Evolutionary conservation across 2,888 invertebrate species (phyloP).

Genomic region (Luperina nickerlii): DNA sequence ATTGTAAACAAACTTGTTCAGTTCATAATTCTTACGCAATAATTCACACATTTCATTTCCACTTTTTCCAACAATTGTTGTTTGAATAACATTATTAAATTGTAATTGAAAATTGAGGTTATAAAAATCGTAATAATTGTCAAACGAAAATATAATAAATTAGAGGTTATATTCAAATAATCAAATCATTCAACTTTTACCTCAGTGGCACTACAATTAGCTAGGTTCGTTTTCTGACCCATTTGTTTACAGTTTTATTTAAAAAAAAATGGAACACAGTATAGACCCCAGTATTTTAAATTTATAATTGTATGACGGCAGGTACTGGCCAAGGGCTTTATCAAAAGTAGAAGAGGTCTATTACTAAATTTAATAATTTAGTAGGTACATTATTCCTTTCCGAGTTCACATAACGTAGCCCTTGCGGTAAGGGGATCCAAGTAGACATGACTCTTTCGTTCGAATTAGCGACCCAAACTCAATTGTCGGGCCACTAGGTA

Average conservation of each 20-base stretch:
- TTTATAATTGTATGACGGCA: not conserved
- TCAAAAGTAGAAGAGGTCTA: not conserved
- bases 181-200: not conserved
- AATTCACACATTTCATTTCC: not conserved
- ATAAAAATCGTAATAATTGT: not conserved
- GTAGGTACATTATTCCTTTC: not conserved
- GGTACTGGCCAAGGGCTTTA: too few relatives aligned
- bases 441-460: not conserved
- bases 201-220: not conserved
- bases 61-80: not conserved
- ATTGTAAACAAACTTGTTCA: not conserved
- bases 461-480: slow-evolving; percentile 17
- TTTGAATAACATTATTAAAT: not conserved
- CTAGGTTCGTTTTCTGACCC: not conserved
- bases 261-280: too few relatives aligned
- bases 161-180: not conserved
- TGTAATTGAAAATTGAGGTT: not conserved
- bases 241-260: not conserved
- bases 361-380: not conserved
- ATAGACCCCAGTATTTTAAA: not conserved
- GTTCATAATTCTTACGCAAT: not conserved
- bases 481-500: slow-evolving; percentile 31
- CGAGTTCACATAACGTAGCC: not conserved
- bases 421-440: not conserved
- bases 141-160: not conserved